These are phyloP conservation scores for Chiropotes sagulatus DNA, from an alignment of 2,797 vertebrate genomes.

Conservation along the genomic window DNA sequence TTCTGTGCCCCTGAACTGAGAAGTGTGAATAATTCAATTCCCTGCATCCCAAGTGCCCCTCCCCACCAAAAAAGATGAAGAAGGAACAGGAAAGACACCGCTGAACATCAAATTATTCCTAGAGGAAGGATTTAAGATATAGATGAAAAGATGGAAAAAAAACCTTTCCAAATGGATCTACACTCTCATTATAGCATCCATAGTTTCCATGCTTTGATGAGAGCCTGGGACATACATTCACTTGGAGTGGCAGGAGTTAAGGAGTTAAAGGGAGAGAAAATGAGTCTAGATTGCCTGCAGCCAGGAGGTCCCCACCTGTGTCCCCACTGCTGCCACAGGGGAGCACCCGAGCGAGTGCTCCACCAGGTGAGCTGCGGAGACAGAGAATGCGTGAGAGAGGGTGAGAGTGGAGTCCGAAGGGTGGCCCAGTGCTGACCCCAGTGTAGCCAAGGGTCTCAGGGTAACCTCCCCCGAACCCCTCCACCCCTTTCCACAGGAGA, in stretches of 20 bases:
- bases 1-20: neutral
- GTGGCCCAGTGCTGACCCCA: no score
- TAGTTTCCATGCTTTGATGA: neutral
- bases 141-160: neutral
- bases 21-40: neutral
- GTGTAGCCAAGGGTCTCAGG: neutral
- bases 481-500: no score
- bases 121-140: neutral
- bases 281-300: rapidly evolving
- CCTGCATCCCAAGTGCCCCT: neutral
- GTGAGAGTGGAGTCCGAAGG: neutral
- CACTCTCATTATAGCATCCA: no score
- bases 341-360: no score
- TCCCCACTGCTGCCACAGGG: no score
- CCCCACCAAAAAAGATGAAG: neutral
- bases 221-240: neutral
- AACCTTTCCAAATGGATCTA: neutral
- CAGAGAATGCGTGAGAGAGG: neutral
- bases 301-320: no score
- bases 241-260: neutral
- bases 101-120: neutral
- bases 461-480: neutral
- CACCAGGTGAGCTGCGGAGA: no score
- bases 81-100: neutral
- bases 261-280: neutral